These are phyloP conservation scores for Psilopogon haemacephalus DNA, from an alignment of 2,113 vertebrate genomes.

Conservation along the genomic window DNA sequence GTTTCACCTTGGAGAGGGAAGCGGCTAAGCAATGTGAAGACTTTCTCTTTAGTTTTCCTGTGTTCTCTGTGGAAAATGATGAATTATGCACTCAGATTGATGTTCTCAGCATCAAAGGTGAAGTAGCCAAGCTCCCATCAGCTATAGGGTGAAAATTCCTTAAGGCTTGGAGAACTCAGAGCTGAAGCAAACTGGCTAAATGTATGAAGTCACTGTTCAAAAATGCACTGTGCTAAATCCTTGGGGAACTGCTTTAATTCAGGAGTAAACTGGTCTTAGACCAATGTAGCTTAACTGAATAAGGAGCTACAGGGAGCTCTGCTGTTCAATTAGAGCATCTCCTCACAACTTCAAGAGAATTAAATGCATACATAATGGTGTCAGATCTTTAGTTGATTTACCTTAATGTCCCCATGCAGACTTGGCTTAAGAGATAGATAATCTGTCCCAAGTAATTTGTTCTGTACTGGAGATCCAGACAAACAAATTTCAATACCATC, in stretches of 20 bases:
- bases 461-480: neutral
- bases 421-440: neutral
- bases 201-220: neutral
- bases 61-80: neutral
- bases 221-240: conserved; percentile 27
- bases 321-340: conserved; percentile 44
- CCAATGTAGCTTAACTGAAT: conserved; percentile 39
- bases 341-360: conserved; percentile 20
- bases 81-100: neutral
- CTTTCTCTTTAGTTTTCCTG: neutral
- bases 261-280: conserved; percentile 44
- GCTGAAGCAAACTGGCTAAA: neutral
- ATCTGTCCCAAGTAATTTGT: conserved; percentile 1
- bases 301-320: conserved; percentile 39
- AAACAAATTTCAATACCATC: neutral
- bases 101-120: neutral
- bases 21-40: neutral
- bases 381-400: conserved; percentile 4
- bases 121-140: neutral
- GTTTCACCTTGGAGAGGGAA: neutral
- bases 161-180: neutral
- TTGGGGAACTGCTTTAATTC: conserved; percentile 35
- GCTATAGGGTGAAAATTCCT: neutral
- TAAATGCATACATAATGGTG: neutral
- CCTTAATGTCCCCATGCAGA: neutral